Evolutionary conservation across 2,797 vertebrate genomes (phyloP), one percentile per base, ranked within the genome.

Genomic region (Acipenser transmontanus): DNA sequence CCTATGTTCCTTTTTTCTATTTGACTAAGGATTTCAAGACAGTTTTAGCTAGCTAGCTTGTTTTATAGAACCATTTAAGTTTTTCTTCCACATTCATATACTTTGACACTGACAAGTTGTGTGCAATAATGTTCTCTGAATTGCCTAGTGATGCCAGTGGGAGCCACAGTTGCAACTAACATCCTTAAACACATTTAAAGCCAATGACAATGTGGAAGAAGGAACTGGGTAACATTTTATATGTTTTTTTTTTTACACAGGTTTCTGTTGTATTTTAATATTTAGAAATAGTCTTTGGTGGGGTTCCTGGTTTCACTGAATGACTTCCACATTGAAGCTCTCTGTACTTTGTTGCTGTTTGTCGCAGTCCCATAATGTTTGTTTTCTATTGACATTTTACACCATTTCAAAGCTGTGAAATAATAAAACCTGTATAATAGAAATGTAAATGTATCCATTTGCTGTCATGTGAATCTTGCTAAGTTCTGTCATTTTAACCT

Each of bases 381-480:
- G 8, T 76, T 67, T 78, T 70, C 68, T 81, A 17, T 61, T 54
- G 8, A 4, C n/a, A 34, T 54, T 54, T 54, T 9, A 54, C 52
- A n/a, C 52, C n/a, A 76, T 85, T 86, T 86, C 73, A 69, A 87
- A 87, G 76, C 84, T 88, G 88, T 88, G 84, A 88, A 85, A 76
- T 77, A 34, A 34, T 54, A 54, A 54, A 54, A 72, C 74, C 70
- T 84, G 78, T 84, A 82, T 79, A 80, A 80, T 80, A 83, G 78
- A 70, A 69, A 72, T 87, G 81, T 82, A 81, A 80, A 82, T 85
- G 78, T 84, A 73, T 72, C 61, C 73, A 68, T 67, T 73, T 68
- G 68, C 63, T 70, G 49, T 63, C 61, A 47, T 60, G 69, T 59
- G 34, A 73, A 54, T 57, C 20, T 66, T 56, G 62, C 61, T n/a